Conservation (phyloP, 2,797 vertebrate species). For the Centroberyx gerrardi region DNA sequence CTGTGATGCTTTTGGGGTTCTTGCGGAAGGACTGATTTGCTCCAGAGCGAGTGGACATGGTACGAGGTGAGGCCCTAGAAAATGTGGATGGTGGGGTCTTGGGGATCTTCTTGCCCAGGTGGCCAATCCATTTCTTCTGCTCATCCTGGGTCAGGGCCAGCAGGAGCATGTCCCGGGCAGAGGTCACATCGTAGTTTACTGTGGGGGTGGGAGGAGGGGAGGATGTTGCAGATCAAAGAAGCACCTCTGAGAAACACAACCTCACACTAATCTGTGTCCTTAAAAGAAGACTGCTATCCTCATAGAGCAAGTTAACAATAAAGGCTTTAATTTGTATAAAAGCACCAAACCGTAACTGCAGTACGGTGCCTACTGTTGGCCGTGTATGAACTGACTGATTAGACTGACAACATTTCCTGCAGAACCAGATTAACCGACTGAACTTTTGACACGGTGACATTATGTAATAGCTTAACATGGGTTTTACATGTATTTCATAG, state of each 20-base stretch:
- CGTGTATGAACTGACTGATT: no score
- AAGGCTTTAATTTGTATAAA: no score
- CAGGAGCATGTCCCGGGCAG: conserved; percentile 97
- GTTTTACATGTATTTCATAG: no score
- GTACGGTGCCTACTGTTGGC: no score
- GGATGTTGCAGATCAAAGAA: conserved; percentile 13
- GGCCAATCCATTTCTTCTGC: conserved; percentile 99
- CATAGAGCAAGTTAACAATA: no score
- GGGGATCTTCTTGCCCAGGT: conserved; percentile 98
- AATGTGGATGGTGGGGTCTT: conserved; percentile 96
- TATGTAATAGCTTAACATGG: no score
- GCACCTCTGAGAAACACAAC: conserved; percentile 4
- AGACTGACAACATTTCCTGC: no score
- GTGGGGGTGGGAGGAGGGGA: neutral
- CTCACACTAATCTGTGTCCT: neutral
- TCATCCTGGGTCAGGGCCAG: conserved; percentile 97
- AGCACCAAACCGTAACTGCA: no score
- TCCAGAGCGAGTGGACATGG: conserved; percentile 93
- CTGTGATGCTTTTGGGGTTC: conserved; percentile 94
- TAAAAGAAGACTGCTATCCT: no score
- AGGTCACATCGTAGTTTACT: conserved; percentile 99
- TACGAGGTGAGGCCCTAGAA: conserved; percentile 94
- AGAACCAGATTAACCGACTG: no score
- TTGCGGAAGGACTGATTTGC: conserved; percentile 98
- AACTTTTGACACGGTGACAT: no score